phyloP scores from a whole-genome alignment of 2,797 vertebrate species.

The Tamandua tetradactyla region DNA sequence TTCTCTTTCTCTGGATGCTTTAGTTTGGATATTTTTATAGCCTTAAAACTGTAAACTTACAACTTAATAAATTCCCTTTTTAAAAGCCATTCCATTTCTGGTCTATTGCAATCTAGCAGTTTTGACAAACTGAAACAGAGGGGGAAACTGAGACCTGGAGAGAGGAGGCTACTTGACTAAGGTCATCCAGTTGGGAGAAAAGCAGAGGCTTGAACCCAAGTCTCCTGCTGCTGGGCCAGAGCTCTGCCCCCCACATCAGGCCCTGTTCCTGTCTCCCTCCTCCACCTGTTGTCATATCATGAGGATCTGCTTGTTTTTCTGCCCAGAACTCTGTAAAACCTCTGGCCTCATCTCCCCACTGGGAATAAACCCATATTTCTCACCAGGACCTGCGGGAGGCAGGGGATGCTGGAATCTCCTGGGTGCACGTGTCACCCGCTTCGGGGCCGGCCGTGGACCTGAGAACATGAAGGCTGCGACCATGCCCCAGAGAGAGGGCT shows the following conservation, averaged over 20 bases:
- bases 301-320: neutral
- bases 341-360: neutral
- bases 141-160: neutral
- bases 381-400: neutral
- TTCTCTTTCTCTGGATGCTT: no score
- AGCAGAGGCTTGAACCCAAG: neutral
- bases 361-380: neutral
- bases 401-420: neutral
- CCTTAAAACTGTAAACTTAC: no score
- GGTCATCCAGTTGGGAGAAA: neutral
- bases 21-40: no score
- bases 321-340: neutral
- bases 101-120: no score
- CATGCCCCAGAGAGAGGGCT: neutral
- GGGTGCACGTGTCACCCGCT: accelerated
- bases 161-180: neutral
- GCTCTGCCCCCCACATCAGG: accelerated
- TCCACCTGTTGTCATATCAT: neutral
- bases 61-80: no score
- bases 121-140: no score
- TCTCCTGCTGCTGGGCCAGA: neutral
- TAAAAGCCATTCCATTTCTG: no score
- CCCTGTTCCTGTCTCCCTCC: neutral
- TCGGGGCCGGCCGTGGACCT: neutral
- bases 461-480: accelerated